Evolutionary conservation across 2,888 invertebrate species (phyloP).

Genomic region (Caradrina kadenii): DNA sequence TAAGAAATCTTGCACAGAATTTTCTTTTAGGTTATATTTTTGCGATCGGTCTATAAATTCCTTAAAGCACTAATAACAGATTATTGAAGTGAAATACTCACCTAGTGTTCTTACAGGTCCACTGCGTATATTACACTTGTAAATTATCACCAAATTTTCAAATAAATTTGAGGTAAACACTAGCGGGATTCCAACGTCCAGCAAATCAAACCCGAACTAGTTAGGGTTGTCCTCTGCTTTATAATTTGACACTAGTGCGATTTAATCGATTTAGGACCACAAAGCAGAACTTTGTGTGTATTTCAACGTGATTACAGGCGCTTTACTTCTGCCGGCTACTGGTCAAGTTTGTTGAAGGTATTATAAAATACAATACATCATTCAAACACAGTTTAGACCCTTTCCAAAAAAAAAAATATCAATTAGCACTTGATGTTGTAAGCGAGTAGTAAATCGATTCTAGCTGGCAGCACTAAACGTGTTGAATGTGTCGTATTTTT

Average conservation of each 20-base stretch:
- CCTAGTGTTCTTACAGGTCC: constrained; percentile 71
- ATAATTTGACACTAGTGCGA: constrained; percentile 54
- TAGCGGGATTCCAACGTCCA: constrained; percentile 74
- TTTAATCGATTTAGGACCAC: constrained; percentile 29
- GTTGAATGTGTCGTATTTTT: constrained; percentile 83
- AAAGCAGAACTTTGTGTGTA: background rate
- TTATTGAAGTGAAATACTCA: constrained; percentile 67
- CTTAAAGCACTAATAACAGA: constrained; percentile 18
- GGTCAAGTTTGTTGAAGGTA: background rate
- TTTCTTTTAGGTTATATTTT: constrained; percentile 69
- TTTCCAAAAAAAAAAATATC: background rate
- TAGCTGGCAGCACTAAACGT: constrained; percentile 74
- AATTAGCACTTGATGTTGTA: background rate
- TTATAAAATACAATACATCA: fast-evolving
- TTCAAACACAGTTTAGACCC: background rate
- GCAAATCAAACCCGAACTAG: constrained; percentile 76
- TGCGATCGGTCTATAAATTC: constrained; percentile 28
- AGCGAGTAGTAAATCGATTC: constrained; percentile 53
- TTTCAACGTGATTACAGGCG: background rate
- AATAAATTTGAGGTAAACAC: constrained; percentile 86
- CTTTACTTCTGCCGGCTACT: background rate
- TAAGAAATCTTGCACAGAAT: constrained; percentile 48
- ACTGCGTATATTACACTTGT: constrained; percentile 81
- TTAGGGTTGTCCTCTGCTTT: constrained; percentile 64
- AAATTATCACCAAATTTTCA: constrained; percentile 86